phyloP scores from a whole-genome alignment of 1,140 invertebrate genomes.

The Bathynomus jamesi region DNA sequence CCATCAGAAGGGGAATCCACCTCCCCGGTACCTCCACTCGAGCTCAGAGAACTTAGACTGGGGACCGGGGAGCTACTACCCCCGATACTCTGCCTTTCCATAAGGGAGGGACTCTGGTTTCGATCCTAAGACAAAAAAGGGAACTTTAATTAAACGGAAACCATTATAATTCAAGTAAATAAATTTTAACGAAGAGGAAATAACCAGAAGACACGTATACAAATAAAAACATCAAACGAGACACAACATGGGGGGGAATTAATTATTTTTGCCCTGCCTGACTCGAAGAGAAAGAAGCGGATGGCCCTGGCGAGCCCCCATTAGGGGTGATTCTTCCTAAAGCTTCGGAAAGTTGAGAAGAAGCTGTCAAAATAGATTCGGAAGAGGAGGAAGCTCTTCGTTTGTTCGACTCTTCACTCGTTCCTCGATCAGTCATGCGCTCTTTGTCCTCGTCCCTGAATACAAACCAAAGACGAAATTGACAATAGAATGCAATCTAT shows the following conservation, averaged over 20 bases:
- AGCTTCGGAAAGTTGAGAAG: conserved; percentile 24
- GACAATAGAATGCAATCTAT: too few relatives aligned
- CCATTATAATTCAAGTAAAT: too few relatives aligned
- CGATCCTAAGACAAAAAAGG: too few relatives aligned
- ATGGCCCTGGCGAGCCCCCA: conserved; percentile 9
- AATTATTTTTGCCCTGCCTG: too few relatives aligned
- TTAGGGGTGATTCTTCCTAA: conserved; percentile 7
- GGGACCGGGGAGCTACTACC: neutral
- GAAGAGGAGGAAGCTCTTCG: conserved; percentile 31
- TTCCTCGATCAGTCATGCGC: conserved; percentile 22
- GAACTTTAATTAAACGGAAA: too few relatives aligned
- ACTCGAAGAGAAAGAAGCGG: neutral
- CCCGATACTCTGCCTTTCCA: neutral
- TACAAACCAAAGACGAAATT: neutral
- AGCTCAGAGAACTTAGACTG: neutral
- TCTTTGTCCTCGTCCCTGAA: conserved; percentile 32
- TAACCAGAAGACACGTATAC: too few relatives aligned
- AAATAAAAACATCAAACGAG: too few relatives aligned
- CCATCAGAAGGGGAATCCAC: neutral
- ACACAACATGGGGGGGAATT: too few relatives aligned
- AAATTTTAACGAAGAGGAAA: too few relatives aligned
- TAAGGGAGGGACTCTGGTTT: neutral
- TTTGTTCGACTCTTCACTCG: conserved; percentile 12
- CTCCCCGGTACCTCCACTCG: neutral
- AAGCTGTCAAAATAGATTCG: conserved; percentile 28